phyloP scores from a whole-genome alignment of 2,888 invertebrate species.

The Acronicta psi region DNA sequence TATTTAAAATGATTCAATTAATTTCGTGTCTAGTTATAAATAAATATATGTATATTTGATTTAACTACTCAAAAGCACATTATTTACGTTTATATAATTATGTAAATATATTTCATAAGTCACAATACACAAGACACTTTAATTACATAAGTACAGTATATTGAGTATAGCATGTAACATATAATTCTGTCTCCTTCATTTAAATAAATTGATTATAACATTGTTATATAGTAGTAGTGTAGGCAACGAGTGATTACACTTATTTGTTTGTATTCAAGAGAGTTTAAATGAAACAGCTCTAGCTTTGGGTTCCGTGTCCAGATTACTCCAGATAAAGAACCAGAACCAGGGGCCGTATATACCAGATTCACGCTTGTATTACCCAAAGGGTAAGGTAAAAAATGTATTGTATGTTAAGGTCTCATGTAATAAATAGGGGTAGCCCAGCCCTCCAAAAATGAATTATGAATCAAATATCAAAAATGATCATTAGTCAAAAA shows the following conservation, averaged over 20 bases:
- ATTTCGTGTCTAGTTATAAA: constrained; percentile 12
- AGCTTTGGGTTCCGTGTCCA: no score
- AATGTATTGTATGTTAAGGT: no score
- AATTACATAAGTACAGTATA: constrained; percentile 36
- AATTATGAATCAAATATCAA: no score
- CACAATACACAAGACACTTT: constrained; percentile 48
- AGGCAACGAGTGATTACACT: neutral
- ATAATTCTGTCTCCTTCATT: neutral
- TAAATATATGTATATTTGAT: constrained; percentile 10
- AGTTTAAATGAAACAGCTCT: no score
- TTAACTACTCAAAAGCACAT: constrained; percentile 32
- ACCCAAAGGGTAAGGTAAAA: no score
- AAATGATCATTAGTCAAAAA: no score
- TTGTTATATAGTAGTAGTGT: neutral
- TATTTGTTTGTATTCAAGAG: no score
- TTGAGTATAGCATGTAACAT: constrained; percentile 13
- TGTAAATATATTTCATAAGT: constrained; percentile 34
- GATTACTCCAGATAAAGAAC: no score
- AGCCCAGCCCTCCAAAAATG: no score
- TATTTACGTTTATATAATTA: constrained; percentile 17
- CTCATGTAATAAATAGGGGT: no score
- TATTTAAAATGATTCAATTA: constrained; percentile 18
- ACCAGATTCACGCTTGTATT: no score
- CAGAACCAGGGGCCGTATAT: no score
- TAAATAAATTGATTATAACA: neutral